Conservation (phyloP, 2,888 invertebrate species). For the Helicoverpa assulta region DNA sequence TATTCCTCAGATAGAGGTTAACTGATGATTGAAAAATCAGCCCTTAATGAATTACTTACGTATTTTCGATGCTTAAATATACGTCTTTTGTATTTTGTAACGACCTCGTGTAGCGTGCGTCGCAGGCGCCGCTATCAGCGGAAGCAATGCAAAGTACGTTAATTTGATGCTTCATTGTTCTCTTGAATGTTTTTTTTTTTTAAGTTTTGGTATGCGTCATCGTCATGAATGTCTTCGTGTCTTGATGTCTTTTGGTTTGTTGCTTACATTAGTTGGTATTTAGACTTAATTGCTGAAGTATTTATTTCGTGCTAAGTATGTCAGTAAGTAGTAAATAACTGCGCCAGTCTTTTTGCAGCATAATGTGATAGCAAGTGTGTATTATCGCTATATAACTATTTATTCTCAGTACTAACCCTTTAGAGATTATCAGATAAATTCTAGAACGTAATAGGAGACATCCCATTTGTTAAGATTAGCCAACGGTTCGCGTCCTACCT, state of each 20-base stretch:
- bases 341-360: neutral
- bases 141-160: constrained; percentile 44
- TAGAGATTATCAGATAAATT: constrained; percentile 28
- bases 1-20: too few species aligned
- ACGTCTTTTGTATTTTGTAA: constrained; percentile 2
- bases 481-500: constrained; percentile 32
- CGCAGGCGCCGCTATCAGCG: constrained; percentile 44
- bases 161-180: constrained; percentile 48
- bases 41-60: neutral
- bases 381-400: neutral
- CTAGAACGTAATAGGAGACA: constrained; percentile 29
- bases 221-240: neutral
- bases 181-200: constrained; percentile 28
- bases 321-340: neutral
- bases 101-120: constrained; percentile 15
- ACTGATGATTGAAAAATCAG: too few species aligned
- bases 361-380: neutral
- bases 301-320: neutral
- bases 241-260: neutral
- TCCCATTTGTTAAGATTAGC: constrained; percentile 43
- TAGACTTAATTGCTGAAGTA: neutral
- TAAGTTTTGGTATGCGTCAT: constrained; percentile 13
- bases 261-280: too few species aligned
- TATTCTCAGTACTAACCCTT: constrained; percentile 11
- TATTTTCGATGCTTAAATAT: neutral